Conservation (phyloP, 2,888 invertebrate genomes). For the Ormyrus thymus region DNA sequence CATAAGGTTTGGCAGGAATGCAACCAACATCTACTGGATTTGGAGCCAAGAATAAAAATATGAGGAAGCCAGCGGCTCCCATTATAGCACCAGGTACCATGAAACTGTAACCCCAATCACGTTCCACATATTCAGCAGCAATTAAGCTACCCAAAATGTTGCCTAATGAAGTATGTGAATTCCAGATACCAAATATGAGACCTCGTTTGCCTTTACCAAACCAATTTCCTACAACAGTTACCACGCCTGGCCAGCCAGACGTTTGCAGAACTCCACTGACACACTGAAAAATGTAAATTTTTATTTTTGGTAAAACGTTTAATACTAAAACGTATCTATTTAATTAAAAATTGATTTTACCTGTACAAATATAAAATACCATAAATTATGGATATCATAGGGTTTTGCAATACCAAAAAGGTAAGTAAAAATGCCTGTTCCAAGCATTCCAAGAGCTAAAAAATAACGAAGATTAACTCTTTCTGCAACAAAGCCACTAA, state of each 20-base stretch:
- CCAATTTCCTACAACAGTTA: constrained; percentile 95
- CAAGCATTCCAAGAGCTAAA: constrained; percentile 92
- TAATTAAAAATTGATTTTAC: constrained; percentile 72
- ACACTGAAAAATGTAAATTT: constrained; percentile 76
- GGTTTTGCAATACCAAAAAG: constrained; percentile 91
- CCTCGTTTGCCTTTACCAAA: constrained; percentile 94
- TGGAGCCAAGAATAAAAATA: constrained; percentile 91
- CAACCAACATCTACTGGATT: constrained; percentile 87
- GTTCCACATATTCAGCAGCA: constrained; percentile 90
- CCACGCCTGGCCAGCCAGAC: constrained; percentile 98
- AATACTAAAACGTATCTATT: constrained; percentile 13
- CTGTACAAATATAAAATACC: constrained; percentile 91
- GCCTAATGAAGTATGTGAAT: constrained; percentile 96
- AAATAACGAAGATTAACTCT: constrained; percentile 93
- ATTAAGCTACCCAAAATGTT: constrained; percentile 95
- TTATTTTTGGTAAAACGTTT: neutral
- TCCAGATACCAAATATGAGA: constrained; percentile 97
- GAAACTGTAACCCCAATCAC: constrained; percentile 93
- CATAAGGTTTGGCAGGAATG: constrained; percentile 68
- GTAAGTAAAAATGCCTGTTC: constrained; percentile 79
- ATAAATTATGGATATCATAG: constrained; percentile 86
- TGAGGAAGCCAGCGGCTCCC: constrained; percentile 81
- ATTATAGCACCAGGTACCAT: constrained; percentile 93
- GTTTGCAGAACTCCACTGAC: constrained; percentile 92
- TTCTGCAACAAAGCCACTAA: constrained; percentile 92